These are phyloP conservation scores for Heliconius himera DNA, from an alignment of 1,140 invertebrate species.

Conservation along the genomic window DNA sequence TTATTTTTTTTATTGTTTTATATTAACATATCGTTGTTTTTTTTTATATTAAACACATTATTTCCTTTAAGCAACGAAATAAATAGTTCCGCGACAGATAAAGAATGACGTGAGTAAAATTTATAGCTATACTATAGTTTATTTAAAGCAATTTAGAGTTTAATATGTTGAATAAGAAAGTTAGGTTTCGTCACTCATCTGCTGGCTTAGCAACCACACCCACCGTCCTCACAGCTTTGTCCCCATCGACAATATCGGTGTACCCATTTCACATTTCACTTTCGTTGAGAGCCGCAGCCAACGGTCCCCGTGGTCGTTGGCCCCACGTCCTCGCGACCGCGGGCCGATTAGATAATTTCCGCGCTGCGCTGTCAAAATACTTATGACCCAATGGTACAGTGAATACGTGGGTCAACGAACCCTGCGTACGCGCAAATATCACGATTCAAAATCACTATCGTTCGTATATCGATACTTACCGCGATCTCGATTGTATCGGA, in stretches of 20 bases:
- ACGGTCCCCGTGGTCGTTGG: slow-evolving; percentile 68
- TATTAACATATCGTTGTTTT: slow-evolving; percentile 7
- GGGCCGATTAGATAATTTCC: slow-evolving; percentile 81
- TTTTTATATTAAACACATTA: not conserved
- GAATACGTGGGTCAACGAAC: slow-evolving; percentile 72
- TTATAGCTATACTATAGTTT: not conserved
- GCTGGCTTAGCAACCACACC: slow-evolving; percentile 44
- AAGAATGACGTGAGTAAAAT: not conserved
- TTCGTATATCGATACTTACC: slow-evolving; percentile 45
- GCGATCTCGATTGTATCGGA: slow-evolving; percentile 47
- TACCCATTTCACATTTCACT: slow-evolving; percentile 73
- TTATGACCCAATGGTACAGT: slow-evolving; percentile 80
- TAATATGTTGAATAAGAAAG: not conserved
- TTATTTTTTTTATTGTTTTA: slow-evolving; percentile 14
- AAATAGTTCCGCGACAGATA: not conserved
- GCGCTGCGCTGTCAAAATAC: slow-evolving; percentile 80
- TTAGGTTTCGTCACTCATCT: not conserved
- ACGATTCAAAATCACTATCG: slow-evolving; percentile 55
- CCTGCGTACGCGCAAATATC: slow-evolving; percentile 58
- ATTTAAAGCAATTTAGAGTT: not conserved
- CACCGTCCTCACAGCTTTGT: slow-evolving; percentile 57
- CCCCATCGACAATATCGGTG: slow-evolving; percentile 51
- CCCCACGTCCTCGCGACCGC: slow-evolving; percentile 73
- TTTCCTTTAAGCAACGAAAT: not conserved
- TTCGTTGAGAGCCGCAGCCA: slow-evolving; percentile 64